Base-by-base conservation (phyloP, 2,113 vertebrate genomes). In the Shinisaurus crocodilurus region DNA sequence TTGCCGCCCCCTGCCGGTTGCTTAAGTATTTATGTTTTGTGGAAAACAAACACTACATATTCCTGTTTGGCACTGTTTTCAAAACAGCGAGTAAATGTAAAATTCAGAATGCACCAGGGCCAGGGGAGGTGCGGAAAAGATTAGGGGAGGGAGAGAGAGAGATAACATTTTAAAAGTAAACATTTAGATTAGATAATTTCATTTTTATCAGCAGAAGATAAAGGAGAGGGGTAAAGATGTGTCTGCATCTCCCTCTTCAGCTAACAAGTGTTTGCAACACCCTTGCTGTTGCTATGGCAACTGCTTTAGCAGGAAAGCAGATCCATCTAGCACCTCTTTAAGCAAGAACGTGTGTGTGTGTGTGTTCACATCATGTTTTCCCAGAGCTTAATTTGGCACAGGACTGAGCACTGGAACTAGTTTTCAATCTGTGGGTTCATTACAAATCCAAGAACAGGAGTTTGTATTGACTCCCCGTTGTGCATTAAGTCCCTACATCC, bases 1-100 rank as follows among this genome's bases (percentile, higher is more conserved):
- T 90, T 92, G 94, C 92, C 75, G 94, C 95, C 94, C 93, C 89
- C 95, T 96, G 93, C 93, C 87, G 95, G 95, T 92, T 85, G 90
- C 85, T 85, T 0, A 40, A 48, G 50, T 65, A 90, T 1, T 79
- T 5, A 48, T 89, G 6, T 7, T 63, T 81, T 76, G 80, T 34
- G 50, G 37, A 20, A 48, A 65, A 37, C 32, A 7, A 10, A 37
- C 1, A 20, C 29, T 23, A 7, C 45, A 72, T 6, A 15, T 50
- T 63, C 43, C 40, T 74, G 7, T 40, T 74, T 29, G 34, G 40
- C 67, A 9, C 6, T n/a, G n/a, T n/a, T n/a, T 54, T 82, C 37
- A 18, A 34, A 43, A 76, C 12, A 13, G 57, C 29, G 25, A 23
- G 16, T 34, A 6, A 4, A 43, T 43, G 6, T 65, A 27, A 48